phyloP scores from a whole-genome alignment of 2,888 invertebrate species.

The Ditula angustiorana region DNA sequence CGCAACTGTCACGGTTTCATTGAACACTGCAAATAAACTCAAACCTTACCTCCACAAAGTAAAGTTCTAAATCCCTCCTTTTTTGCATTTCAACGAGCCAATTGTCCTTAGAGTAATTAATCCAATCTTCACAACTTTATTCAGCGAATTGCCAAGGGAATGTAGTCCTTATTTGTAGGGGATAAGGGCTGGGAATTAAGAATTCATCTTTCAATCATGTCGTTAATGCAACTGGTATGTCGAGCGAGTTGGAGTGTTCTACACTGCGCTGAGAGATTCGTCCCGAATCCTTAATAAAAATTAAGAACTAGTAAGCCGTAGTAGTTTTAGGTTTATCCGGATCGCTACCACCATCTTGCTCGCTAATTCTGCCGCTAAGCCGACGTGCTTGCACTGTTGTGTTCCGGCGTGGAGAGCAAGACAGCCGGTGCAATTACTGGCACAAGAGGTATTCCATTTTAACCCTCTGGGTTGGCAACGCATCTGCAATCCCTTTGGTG shows the following conservation, averaged over 20 bases:
- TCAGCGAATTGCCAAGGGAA: slow-evolving; percentile 8
- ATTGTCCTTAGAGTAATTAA: slow-evolving; percentile 32
- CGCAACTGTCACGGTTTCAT: not conserved
- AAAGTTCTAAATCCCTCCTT: not conserved
- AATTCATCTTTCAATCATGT: slow-evolving; percentile 37
- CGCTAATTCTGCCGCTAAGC: no score
- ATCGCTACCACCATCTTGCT: no score
- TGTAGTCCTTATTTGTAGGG: not conserved
- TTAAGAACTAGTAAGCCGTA: no score
- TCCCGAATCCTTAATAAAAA: no score
- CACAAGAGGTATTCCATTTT: no score
- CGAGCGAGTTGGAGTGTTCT: slow-evolving; percentile 8
- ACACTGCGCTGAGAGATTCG: no score
- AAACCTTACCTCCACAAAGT: not conserved
- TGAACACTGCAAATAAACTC: not conserved
- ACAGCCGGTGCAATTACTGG: no score
- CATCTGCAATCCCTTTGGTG: no score
- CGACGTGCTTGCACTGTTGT: no score
- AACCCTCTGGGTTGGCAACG: no score
- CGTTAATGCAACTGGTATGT: slow-evolving; percentile 23
- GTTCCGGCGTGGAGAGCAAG: no score
- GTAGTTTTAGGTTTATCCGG: no score
- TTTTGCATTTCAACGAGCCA: not conserved
- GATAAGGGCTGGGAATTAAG: slow-evolving; percentile 25
- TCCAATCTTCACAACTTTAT: slow-evolving; percentile 29